phyloP scores from a whole-genome alignment of 2,113 vertebrate genomes.

The Aplodontia rufa region DNA sequence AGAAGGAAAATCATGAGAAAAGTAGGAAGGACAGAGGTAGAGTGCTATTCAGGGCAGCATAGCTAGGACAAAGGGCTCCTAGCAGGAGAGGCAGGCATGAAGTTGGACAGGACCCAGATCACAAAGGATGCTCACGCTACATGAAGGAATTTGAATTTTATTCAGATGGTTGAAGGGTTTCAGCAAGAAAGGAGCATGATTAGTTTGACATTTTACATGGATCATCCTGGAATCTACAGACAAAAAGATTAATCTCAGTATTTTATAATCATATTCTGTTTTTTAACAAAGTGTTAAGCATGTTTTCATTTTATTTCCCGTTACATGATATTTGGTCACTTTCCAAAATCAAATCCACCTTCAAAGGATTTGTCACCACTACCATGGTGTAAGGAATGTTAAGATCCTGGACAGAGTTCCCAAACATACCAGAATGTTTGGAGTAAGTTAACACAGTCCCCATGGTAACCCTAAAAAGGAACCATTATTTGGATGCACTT shows the following conservation, averaged over 20 bases:
- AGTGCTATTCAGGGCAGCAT: too few species aligned
- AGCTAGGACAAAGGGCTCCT: too few species aligned
- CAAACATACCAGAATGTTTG: conserved; percentile 26
- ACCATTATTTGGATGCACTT: background rate
- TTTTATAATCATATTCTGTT: conserved; percentile 28
- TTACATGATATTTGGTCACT: conserved; percentile 8
- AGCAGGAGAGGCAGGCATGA: background rate
- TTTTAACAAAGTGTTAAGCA: conserved; percentile 17
- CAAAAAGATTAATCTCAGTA: conserved; percentile 8
- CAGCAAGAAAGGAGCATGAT: background rate
- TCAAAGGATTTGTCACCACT: conserved; percentile 21
- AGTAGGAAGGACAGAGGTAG: background rate
- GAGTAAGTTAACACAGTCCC: background rate
- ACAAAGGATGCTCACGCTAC: background rate
- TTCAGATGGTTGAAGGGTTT: background rate
- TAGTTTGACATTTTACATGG: conserved; percentile 30
- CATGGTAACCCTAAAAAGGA: conserved; percentile 23
- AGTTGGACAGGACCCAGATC: background rate
- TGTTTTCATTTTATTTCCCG: conserved; percentile 47
- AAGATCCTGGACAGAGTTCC: background rate
- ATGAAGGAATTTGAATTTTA: background rate
- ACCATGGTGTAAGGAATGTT: background rate
- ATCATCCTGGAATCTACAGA: background rate
- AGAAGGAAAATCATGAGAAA: background rate
- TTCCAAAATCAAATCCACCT: conserved; percentile 44